Conservation (phyloP, 1,140 invertebrate species). For the Drosophila tani region DNA sequence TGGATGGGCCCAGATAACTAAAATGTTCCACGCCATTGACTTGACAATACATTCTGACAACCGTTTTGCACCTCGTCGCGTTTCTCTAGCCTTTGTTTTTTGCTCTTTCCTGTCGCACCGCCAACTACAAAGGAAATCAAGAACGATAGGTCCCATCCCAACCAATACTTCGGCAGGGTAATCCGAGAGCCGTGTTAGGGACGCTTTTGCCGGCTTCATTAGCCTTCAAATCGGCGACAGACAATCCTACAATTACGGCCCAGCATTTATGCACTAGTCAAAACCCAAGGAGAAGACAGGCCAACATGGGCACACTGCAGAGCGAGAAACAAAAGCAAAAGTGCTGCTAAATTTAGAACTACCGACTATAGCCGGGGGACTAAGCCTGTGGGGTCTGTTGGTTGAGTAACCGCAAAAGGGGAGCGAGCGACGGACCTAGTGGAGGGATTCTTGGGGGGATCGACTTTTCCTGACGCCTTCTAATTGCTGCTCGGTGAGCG, state of each 20-base stretch:
- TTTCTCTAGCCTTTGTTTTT: conserved; percentile 31
- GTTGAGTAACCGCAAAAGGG: conserved; percentile 74
- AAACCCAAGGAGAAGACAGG: conserved; percentile 33
- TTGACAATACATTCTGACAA: conserved; percentile 48
- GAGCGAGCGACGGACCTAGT: conserved; percentile 1
- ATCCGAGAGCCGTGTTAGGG: conserved; percentile 61
- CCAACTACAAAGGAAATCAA: conserved; percentile 41
- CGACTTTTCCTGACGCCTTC: conserved; percentile 57
- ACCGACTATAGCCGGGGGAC: conserved; percentile 31
- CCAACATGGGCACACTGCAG: conserved; percentile 29
- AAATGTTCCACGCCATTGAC: conserved; percentile 43
- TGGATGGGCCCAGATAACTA: conserved; percentile 8
- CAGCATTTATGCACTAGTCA: conserved; percentile 62
- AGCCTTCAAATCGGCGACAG: conserved; percentile 51
- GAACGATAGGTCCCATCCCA: conserved; percentile 32
- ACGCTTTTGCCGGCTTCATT: conserved; percentile 58
- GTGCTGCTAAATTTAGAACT: conserved; percentile 76
- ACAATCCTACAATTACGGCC: conserved; percentile 75
- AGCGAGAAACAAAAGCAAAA: conserved; percentile 68
- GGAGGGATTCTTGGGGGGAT: not conserved
- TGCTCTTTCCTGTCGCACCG: conserved; percentile 24
- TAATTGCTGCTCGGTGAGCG: conserved; percentile 62
- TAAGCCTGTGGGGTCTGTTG: conserved; percentile 47
- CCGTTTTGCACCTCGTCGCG: conserved; percentile 45
- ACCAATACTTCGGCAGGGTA: conserved; percentile 22